phyloP scores from a whole-genome alignment of 2,113 vertebrate species.

The Apteryx owenii region DNA sequence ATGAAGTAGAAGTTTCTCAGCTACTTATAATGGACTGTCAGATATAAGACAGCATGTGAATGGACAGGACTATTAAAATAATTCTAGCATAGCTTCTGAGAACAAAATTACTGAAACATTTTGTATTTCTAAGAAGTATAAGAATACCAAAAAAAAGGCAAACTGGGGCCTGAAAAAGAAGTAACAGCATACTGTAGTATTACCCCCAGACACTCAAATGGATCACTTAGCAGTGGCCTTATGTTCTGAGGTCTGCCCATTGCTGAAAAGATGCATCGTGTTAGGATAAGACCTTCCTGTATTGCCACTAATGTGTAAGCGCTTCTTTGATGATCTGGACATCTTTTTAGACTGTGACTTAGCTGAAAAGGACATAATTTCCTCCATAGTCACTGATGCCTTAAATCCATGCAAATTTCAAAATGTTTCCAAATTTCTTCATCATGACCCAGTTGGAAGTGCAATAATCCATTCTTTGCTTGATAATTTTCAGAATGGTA shows the following conservation, averaged over 20 bases:
- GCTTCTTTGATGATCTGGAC: not conserved
- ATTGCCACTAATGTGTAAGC: not conserved
- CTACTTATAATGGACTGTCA: not conserved
- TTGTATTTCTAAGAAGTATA: not conserved
- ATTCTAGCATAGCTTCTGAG: not conserved
- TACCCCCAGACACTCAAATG: not conserved
- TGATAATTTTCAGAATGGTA: not conserved
- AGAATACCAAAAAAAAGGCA: not conserved
- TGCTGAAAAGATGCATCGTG: not conserved
- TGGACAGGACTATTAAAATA: not conserved
- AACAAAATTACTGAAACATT: not conserved
- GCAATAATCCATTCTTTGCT: not conserved
- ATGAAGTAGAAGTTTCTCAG: not conserved
- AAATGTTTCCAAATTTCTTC: not conserved
- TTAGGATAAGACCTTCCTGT: not conserved
- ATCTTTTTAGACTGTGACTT: not conserved
- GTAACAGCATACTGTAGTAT: not conserved
- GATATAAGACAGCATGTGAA: not conserved
- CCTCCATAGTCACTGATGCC: not conserved
- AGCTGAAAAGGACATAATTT: not conserved
- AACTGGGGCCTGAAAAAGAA: not conserved
- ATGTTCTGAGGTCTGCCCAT: not conserved
- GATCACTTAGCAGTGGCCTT: not conserved
- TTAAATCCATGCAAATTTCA: not conserved
- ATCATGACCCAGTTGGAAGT: not conserved